Evolutionary conservation across 2,113 vertebrate genomes (phyloP).

Genomic region (Ochotona curzoniae): DNA sequence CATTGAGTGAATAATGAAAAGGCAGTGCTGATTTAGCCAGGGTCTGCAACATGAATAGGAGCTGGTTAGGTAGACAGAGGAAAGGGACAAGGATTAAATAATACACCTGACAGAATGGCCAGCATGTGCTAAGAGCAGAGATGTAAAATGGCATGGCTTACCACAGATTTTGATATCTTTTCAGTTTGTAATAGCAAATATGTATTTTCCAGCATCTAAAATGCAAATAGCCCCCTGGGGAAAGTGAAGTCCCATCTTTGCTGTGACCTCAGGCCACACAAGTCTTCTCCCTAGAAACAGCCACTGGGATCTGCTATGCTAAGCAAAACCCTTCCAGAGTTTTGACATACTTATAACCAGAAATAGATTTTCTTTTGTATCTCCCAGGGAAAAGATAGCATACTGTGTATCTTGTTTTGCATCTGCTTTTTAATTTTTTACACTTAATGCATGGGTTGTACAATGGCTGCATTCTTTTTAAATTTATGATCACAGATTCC

Average conservation of each 20-base stretch:
- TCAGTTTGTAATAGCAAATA: slow-evolving; percentile 32
- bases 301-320: not conserved
- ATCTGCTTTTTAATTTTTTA: not conserved
- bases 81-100: not conserved
- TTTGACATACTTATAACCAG: not conserved
- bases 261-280: not conserved
- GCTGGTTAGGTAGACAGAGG: not conserved
- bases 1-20: not conserved
- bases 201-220: not conserved
- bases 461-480: not conserved
- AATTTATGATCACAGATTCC: not conserved
- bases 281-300: not conserved
- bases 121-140: not conserved
- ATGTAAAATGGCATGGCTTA: not conserved
- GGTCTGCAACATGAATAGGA: not conserved
- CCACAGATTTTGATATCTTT: not conserved
- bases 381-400: not conserved
- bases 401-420: not conserved
- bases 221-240: not conserved
- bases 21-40: not conserved
- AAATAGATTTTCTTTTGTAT: slow-evolving; percentile 17
- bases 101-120: not conserved
- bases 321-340: not conserved
- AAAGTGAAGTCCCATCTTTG: slow-evolving; percentile 29
- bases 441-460: not conserved